Percentiles rank a stretch among this genome's conserved stretches.
Conservation (phyloP, 2,797 vertebrate species). For the Labeo calbasu region DNA sequence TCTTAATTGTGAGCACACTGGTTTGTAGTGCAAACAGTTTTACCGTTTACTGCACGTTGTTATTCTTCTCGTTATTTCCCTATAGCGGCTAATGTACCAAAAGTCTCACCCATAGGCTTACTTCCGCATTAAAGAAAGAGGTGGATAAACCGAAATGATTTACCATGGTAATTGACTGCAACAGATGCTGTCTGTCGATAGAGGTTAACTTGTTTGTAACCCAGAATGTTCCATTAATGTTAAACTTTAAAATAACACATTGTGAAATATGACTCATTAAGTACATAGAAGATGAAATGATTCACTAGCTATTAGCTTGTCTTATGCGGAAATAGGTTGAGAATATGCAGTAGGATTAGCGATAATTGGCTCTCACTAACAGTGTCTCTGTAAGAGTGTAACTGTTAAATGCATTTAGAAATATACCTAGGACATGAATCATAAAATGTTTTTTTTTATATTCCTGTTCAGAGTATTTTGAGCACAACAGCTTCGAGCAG, state of each 20-base stretch:
- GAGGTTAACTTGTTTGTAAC: neutral
- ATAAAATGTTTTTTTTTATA: conserved; percentile 38
- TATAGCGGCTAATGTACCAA: too few relatives aligned
- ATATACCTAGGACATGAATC: conserved; percentile 11
- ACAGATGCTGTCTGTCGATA: neutral
- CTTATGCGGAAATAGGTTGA: neutral
- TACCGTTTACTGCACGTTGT: too few relatives aligned
- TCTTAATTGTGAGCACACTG: too few relatives aligned
- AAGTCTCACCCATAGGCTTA: too few relatives aligned
- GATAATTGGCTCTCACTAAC: conserved; percentile 20
- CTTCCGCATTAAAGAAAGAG: too few relatives aligned
- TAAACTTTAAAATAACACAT: neutral
- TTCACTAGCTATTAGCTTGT: conserved; percentile 11
- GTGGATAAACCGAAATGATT: neutral
- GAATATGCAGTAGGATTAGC: neutral
- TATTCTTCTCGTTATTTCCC: too few relatives aligned
- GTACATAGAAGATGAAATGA: neutral
- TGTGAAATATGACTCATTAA: neutral
- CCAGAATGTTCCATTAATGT: neutral
- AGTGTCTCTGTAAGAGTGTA: neutral
- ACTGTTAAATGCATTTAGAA: conserved; percentile 19
- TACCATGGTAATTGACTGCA: neutral
- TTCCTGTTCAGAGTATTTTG: conserved; percentile 91
- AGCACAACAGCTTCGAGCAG: conserved; percentile 99
- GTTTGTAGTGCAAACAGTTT: too few relatives aligned